Percentiles rank a stretch among this genome's conserved stretches.
These are phyloP conservation scores for Oscheius sp. DNA, from an alignment of 1,140 invertebrate species.

Conservation along the genomic window DNA sequence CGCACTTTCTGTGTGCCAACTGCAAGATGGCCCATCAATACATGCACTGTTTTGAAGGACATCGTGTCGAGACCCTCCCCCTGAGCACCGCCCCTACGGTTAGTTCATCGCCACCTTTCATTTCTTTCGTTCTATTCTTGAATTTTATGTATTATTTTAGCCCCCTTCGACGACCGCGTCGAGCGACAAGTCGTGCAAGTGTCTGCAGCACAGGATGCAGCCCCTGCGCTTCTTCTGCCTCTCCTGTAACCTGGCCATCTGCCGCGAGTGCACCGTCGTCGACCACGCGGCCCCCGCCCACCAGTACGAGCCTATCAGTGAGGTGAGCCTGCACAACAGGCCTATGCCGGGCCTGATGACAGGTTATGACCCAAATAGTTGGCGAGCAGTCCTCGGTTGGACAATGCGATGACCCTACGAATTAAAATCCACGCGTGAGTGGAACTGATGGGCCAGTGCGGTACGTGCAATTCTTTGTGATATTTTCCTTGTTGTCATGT, in stretches of 20 bases:
- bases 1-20: slow-evolving; percentile 87
- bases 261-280: slow-evolving; percentile 84
- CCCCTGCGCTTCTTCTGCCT: slow-evolving; percentile 85
- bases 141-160: not conserved
- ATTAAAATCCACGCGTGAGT: not conserved
- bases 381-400: not conserved
- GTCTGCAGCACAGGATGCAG: slow-evolving; percentile 74
- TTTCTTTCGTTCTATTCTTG: not conserved
- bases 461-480: not conserved
- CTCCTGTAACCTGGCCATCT: slow-evolving; percentile 82
- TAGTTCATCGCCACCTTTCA: not conserved
- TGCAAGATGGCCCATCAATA: slow-evolving; percentile 96
- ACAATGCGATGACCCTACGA: not conserved
- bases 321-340: slow-evolving; percentile 59
- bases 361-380: slow-evolving; percentile 15
- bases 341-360: slow-evolving; percentile 9
- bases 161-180: not conserved
- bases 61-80: slow-evolving; percentile 67
- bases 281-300: slow-evolving; percentile 82
- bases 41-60: slow-evolving; percentile 97
- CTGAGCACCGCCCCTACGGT: too few species aligned
- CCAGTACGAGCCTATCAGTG: slow-evolving; percentile 78
- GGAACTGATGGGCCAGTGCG: not conserved
- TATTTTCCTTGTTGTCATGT: not conserved
- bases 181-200: slow-evolving; percentile 19